Conservation (phyloP, 2,113 vertebrate species). For the Engraulis encrasicolus region DNA sequence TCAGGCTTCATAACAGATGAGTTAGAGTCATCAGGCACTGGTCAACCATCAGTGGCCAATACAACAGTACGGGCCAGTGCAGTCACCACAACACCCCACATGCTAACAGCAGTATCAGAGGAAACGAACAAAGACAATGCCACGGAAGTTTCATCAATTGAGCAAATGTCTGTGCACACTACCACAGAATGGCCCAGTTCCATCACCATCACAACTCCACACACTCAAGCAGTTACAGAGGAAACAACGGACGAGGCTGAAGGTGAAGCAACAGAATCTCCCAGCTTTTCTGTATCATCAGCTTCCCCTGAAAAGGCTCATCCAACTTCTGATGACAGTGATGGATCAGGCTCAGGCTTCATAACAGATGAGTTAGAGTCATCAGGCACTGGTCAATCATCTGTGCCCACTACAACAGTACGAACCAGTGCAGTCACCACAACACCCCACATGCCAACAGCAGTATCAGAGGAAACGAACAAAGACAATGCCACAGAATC, state of each 20-base stretch:
- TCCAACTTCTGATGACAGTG: neutral
- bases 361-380: neutral
- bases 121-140: neutral
- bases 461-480: neutral
- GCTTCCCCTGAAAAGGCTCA: neutral
- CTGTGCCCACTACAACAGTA: neutral
- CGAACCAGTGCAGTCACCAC: neutral
- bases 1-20: neutral
- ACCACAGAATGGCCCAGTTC: too few species aligned
- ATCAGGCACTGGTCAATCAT: conserved; percentile 51
- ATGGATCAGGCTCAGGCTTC: neutral
- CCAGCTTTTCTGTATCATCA: neutral
- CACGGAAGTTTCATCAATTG: neutral
- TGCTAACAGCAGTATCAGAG: neutral
- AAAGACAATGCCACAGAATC: neutral
- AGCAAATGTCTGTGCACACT: too few species aligned
- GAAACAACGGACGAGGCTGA: neutral
- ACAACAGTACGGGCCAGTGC: neutral
- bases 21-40: neutral
- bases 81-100: too few species aligned
- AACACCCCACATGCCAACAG: neutral
- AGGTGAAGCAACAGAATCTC: neutral
- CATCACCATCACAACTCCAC: too few species aligned
- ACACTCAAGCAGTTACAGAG: neutral
- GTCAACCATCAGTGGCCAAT: conserved; percentile 37